phyloP scores from a whole-genome alignment of 2,888 invertebrate genomes.

The Sinopyrophorus schimmeli region DNA sequence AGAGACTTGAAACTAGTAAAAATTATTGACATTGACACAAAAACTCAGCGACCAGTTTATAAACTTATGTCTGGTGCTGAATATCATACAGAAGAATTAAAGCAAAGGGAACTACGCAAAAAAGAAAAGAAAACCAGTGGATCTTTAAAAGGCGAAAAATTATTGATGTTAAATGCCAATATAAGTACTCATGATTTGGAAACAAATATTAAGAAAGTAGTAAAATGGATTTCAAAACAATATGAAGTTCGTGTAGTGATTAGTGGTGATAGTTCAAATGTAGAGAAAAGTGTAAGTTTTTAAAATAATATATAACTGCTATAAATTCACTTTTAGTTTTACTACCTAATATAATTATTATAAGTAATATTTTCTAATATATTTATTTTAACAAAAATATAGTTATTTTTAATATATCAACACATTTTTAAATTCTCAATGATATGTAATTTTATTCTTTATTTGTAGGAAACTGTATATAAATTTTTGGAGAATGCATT shows the following conservation, averaged over 20 bases:
- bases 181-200: constrained; percentile 70
- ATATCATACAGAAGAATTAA: constrained; percentile 64
- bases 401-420: too few species aligned
- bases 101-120: constrained; percentile 59
- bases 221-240: constrained; percentile 67
- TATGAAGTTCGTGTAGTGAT: constrained; percentile 67
- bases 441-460: too few species aligned
- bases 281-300: constrained; percentile 51
- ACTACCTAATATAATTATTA: too few species aligned
- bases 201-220: constrained; percentile 65
- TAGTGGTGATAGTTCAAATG: constrained; percentile 55
- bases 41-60: constrained; percentile 70
- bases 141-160: constrained; percentile 64
- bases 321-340: too few species aligned
- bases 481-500: constrained; percentile 60
- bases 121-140: constrained; percentile 48
- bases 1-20: constrained; percentile 72
- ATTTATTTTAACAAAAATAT: too few species aligned
- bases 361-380: too few species aligned
- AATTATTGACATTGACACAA: constrained; percentile 67
- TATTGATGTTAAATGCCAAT: constrained; percentile 63
- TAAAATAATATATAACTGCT: too few species aligned
- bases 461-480: constrained; percentile 62
- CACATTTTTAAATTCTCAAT: too few species aligned
- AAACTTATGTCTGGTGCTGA: constrained; percentile 70